Conservation (phyloP, 2,797 vertebrate genomes). For the Alca torda region DNA sequence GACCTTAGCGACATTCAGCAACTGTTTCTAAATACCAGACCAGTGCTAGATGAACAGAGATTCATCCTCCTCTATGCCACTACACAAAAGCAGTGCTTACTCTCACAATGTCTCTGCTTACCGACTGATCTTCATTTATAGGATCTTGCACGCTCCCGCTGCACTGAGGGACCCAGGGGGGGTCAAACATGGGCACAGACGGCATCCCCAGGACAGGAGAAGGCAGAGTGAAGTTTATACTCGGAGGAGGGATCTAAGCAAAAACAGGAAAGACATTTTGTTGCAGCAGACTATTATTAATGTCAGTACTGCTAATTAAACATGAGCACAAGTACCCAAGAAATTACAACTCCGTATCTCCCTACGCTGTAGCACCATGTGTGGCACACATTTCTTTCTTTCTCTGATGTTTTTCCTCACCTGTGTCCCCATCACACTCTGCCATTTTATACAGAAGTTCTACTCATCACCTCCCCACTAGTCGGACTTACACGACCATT, state of each 20-base stretch:
- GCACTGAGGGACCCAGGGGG: slow-evolving; percentile 96
- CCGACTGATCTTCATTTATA: slow-evolving; percentile 98
- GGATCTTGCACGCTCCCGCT: slow-evolving; percentile 96
- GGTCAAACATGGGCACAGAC: slow-evolving; percentile 98
- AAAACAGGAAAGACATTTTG: neutral
- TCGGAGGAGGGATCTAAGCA: slow-evolving; percentile 94
- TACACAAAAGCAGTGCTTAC: neutral
- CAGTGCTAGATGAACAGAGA: neutral
- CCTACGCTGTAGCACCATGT: neutral
- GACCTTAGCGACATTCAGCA: neutral
- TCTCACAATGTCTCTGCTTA: slow-evolving; percentile 74
- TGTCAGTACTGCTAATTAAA: neutral
- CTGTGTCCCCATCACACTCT: neutral
- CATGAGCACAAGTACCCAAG: neutral
- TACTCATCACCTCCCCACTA: neutral
- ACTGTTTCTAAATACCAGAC: neutral
- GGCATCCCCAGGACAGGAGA: slow-evolving; percentile 99
- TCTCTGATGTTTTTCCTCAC: neutral
- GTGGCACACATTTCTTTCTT: neutral
- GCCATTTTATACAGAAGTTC: neutral
- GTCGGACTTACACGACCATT: neutral
- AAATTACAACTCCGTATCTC: neutral
- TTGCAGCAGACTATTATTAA: neutral
- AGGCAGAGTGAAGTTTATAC: slow-evolving; percentile 98
- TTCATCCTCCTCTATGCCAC: neutral